Base-by-base conservation (phyloP, 2,888 invertebrate genomes). In the Orthosia gracilis region DNA sequence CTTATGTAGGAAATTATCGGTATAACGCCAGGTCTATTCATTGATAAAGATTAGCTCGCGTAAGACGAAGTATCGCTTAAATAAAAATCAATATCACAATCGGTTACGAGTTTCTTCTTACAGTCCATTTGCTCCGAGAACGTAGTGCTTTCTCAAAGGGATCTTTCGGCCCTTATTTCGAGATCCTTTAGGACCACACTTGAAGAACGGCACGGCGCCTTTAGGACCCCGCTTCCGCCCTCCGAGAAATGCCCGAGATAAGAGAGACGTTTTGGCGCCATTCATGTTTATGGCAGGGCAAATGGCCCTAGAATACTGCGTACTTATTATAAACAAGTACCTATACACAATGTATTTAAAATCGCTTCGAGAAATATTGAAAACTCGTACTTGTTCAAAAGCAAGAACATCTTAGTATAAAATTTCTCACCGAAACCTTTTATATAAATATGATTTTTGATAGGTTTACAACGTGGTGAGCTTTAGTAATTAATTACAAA, bases 231-330 rank as follows among this genome's bases (percentile, higher is more conserved):
- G 93, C 94, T 95, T 96, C 96, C 96, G 95, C 93, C 94, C 93
- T 94, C 93, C 90, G 92, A 94, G 95, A 95, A 95, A 95, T 93
- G 92, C 94, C 95, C 95, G 92, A 96, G 96, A 96, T 96, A 96
- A 96, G 96, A 96, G 94, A 96, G 95, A 96, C 95, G 94, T 96
- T 96, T 96, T 95, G 95, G 94, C 95, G 93, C 96, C 95, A 96
- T 96, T 96, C 95, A 95, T 96, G 96, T 96, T 96, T 96, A 96
- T 96, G 91, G 94, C 94, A 89, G 94, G 94, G 93, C 94, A 95
- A 96, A 96, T 95, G 95, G 94, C 93, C 92, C 92, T 94, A 95
- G 93, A 95, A 95, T 94, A 94, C 93, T 93, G 93, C 94, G 93
- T 89, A 94, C 95, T 96, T 96, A 94, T 96, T 96, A 95, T 95